A percentile compares a stretch with the other conserved stretches of the same genome.
Evolutionary conservation across 2,888 invertebrate genomes (phyloP).

Genomic region (Cosmorhoe ocellata): DNA sequence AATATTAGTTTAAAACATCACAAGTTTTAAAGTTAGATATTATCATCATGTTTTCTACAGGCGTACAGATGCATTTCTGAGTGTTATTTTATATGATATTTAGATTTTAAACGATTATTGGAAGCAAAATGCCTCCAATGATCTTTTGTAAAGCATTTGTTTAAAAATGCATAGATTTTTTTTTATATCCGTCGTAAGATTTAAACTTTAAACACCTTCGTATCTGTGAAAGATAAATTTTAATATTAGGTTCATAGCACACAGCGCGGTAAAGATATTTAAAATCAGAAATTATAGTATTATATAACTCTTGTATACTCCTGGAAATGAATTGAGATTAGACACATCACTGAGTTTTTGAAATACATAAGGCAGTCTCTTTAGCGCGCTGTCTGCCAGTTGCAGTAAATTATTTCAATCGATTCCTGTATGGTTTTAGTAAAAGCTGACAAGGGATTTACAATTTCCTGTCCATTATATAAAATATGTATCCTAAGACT

Average conservation of each 20-base stretch:
- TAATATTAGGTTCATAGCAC: conserved; percentile 5
- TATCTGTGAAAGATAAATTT: not conserved
- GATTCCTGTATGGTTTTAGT: not conserved
- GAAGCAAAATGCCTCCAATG: conserved; percentile 52
- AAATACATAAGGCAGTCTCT: not conserved
- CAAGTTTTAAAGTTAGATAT: not conserved
- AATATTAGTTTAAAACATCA: not conserved
- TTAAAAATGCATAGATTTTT: conserved; percentile 72
- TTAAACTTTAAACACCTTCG: too few relatives aligned
- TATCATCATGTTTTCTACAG: conserved; percentile 22
- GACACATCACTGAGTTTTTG: too few relatives aligned
- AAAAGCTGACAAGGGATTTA: not conserved
- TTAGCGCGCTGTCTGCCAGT: conserved; percentile 5
- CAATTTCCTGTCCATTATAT: not conserved
- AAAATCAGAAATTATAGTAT: not conserved
- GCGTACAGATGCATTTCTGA: conserved; percentile 70
- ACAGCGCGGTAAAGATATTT: conserved; percentile 10
- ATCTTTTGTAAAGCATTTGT: conserved; percentile 68
- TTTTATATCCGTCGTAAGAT: conserved; percentile 17
- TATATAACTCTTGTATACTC: too few relatives aligned
- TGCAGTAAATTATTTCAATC: not conserved
- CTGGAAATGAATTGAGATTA: too few relatives aligned
- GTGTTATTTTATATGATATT: conserved; percentile 62
- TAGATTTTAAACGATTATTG: conserved; percentile 46
- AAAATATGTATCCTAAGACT: not conserved